Percentiles rank a stretch among this genome's conserved stretches.
These are phyloP conservation scores for Drosophila simulans DNA, from an alignment of 1,140 invertebrate species.

Conservation along the genomic window DNA sequence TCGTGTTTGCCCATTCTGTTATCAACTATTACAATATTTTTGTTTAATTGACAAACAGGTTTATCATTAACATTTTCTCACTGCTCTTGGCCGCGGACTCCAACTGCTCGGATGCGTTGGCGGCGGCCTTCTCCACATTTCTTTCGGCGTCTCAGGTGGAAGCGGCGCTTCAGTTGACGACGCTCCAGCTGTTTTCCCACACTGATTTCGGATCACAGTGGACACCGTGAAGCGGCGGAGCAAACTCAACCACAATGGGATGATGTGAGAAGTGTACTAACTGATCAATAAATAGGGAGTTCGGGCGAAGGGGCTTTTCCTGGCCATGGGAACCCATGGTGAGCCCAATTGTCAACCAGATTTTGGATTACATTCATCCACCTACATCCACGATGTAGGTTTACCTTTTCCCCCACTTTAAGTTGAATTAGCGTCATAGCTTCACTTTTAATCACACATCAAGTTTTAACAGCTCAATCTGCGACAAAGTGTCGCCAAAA, in stretches of 20 bases:
- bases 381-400: no score
- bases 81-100: constrained; percentile 11
- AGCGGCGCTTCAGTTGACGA: constrained; percentile 68
- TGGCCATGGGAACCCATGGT: background rate
- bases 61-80: constrained; percentile 75
- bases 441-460: constrained; percentile 20
- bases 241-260: constrained; percentile 34
- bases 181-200: constrained; percentile 80
- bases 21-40: constrained; percentile 83
- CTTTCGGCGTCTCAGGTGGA: constrained; percentile 7
- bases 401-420: background rate
- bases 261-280: constrained; percentile 39
- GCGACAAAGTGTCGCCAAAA: constrained; percentile 54
- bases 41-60: constrained; percentile 82
- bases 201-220: constrained; percentile 63
- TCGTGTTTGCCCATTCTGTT: constrained; percentile 74
- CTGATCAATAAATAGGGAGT: constrained; percentile 40
- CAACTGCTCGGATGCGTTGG: constrained; percentile 51
- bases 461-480: constrained; percentile 55
- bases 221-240: constrained; percentile 44
- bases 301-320: background rate
- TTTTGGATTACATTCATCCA: background rate
- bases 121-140: constrained; percentile 32
- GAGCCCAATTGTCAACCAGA: no score
- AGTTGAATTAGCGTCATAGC: background rate